These are phyloP conservation scores for Drosophila yakuba DNA, from an alignment of 1,140 invertebrate genomes.

Conservation along the genomic window DNA sequence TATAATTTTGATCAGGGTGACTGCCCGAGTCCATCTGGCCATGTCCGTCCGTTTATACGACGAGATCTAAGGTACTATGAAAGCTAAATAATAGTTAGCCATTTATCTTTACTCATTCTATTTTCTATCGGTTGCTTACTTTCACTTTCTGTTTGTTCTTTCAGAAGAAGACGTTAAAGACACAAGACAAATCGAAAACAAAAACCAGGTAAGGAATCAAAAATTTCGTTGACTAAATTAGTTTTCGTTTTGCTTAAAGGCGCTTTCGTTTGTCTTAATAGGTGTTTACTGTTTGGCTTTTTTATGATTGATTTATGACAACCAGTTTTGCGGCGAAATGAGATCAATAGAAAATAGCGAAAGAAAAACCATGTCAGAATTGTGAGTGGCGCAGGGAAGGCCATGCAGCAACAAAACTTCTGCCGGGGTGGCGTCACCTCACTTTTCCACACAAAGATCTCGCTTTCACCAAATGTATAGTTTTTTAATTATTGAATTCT, in stretches of 20 bases:
- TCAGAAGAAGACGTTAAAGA: constrained; percentile 50
- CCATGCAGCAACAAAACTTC: constrained; percentile 72
- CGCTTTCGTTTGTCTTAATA: constrained; percentile 26
- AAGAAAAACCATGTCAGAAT: background rate
- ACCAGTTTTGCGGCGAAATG: background rate
- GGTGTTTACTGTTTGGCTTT: background rate
- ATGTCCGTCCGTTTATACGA: too few species aligned
- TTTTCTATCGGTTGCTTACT: constrained; percentile 7
- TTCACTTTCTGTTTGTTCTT: constrained; percentile 56
- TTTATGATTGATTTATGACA: constrained; percentile 45
- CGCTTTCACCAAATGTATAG: constrained; percentile 80
- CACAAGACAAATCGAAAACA: constrained; percentile 55
- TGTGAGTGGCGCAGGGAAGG: background rate
- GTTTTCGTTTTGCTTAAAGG: constrained; percentile 31
- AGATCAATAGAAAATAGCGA: constrained; percentile 37
- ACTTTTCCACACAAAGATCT: constrained; percentile 41
- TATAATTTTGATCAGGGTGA: too few species aligned
- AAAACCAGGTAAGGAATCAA: constrained; percentile 17
- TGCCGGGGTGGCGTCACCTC: background rate
- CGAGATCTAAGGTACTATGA: too few species aligned
- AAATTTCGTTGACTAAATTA: constrained; percentile 11
- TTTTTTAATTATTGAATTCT: constrained; percentile 82
- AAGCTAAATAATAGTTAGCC: background rate
- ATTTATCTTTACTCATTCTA: constrained; percentile 16
- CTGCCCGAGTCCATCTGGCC: too few species aligned